These are phyloP conservation scores for Ailuropoda melanoleuca DNA, from an alignment of 2,113 vertebrate genomes.

Conservation along the genomic window DNA sequence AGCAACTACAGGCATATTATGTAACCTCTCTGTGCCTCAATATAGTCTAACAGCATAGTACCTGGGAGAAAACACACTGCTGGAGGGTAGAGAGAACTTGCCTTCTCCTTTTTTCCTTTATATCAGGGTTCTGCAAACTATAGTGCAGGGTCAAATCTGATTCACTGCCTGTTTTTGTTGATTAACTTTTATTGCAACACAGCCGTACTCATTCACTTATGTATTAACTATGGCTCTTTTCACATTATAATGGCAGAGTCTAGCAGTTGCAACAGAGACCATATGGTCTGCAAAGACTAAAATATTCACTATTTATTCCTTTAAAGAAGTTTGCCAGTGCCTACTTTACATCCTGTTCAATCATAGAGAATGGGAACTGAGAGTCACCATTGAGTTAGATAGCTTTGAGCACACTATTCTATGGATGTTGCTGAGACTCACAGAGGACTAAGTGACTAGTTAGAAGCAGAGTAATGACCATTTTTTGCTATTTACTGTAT, in stretches of 20 bases:
- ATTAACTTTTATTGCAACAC: slow-evolving; percentile 8
- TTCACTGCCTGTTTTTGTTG: neutral
- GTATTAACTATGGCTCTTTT: neutral
- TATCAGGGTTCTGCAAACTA: neutral
- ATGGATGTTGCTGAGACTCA: neutral
- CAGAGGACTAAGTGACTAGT: neutral
- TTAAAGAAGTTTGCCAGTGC: neutral
- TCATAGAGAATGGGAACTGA: neutral
- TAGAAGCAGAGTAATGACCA: neutral
- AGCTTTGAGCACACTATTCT: neutral
- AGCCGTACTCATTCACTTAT: neutral
- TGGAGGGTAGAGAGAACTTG: neutral
- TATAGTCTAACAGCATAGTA: neutral
- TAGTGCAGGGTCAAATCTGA: neutral
- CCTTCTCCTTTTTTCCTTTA: neutral
- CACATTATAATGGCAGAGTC: neutral
- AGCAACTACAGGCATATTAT: neutral
- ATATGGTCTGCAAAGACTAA: neutral
- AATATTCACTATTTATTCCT: neutral
- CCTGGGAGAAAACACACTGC: neutral
- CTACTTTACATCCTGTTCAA: neutral
- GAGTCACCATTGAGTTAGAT: neutral
- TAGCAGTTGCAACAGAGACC: neutral
- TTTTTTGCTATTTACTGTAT: neutral
- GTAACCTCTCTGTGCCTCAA: neutral